Evolutionary conservation across 2,888 invertebrate species (phyloP).

Genomic region (Drepanosiphum platanoidis): DNA sequence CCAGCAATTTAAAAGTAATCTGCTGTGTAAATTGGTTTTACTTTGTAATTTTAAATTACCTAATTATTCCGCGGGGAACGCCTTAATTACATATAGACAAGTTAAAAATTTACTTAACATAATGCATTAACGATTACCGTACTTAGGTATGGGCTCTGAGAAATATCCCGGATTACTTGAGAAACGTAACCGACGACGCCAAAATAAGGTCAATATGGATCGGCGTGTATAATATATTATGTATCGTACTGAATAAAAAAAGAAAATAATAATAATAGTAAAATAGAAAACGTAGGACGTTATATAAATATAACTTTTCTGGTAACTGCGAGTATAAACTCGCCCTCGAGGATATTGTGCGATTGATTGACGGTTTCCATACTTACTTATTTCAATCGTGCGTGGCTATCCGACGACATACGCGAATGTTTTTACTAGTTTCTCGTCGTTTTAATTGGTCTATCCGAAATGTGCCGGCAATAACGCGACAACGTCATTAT

Average conservation of each 20-base stretch:
- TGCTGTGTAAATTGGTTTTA: constrained; percentile 48
- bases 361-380: too few species aligned
- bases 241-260: too few species aligned
- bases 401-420: too few species aligned
- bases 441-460: too few species aligned
- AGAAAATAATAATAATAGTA: too few species aligned
- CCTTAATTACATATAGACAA: constrained; percentile 46
- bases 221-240: too few species aligned
- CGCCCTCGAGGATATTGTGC: too few species aligned
- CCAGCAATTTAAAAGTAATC: constrained; percentile 58
- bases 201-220: constrained; percentile 1
- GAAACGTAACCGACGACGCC: not conserved
- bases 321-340: too few species aligned
- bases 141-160: not conserved
- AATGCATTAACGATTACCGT: constrained; percentile 33
- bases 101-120: constrained; percentile 45
- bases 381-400: too few species aligned
- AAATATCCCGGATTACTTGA: not conserved
- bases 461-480: too few species aligned
- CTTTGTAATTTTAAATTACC: constrained; percentile 53
- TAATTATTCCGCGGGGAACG: constrained; percentile 46
- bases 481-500: not conserved
- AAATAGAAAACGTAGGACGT: too few species aligned
- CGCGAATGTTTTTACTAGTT: not conserved
- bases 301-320: too few species aligned